phyloP scores from a whole-genome alignment of 2,113 vertebrate species.

The Hucho hucho region DNA sequence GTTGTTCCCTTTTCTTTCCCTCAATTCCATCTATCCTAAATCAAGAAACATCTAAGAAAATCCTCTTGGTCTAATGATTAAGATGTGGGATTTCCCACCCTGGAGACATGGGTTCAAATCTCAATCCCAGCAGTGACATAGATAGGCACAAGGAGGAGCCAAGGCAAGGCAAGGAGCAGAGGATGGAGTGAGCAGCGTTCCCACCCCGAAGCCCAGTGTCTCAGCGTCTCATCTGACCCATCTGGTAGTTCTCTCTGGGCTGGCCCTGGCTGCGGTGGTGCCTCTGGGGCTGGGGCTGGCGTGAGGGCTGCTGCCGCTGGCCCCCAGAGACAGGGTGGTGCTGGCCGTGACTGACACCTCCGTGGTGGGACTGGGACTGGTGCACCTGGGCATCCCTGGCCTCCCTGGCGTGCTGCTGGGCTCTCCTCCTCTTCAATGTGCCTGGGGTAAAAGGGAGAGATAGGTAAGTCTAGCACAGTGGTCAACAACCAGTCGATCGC shows the following conservation, averaged over 20 bases:
- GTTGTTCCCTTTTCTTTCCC: no score
- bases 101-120: no score
- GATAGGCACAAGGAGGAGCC: conserved; percentile 98
- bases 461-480: neutral
- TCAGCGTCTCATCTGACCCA: conserved; percentile 97
- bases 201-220: neutral
- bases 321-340: conserved; percentile 20
- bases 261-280: conserved; percentile 76
- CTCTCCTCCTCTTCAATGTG: conserved; percentile 95
- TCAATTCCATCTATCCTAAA: no score
- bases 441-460: conserved; percentile 68
- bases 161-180: conserved; percentile 79
- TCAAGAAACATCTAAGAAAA: no score
- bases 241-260: conserved; percentile 95
- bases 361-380: conserved; percentile 82
- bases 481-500: no score
- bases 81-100: no score
- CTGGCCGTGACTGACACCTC: conserved; percentile 55
- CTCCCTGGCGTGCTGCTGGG: conserved; percentile 77
- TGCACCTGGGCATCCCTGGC: conserved; percentile 69
- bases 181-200: conserved; percentile 49
- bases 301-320: conserved; percentile 35
- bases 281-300: conserved; percentile 76
- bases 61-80: no score
- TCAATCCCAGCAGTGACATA: no score